Conservation (phyloP, 1,140 invertebrate species). For the Trichoplusia ni region DNA sequence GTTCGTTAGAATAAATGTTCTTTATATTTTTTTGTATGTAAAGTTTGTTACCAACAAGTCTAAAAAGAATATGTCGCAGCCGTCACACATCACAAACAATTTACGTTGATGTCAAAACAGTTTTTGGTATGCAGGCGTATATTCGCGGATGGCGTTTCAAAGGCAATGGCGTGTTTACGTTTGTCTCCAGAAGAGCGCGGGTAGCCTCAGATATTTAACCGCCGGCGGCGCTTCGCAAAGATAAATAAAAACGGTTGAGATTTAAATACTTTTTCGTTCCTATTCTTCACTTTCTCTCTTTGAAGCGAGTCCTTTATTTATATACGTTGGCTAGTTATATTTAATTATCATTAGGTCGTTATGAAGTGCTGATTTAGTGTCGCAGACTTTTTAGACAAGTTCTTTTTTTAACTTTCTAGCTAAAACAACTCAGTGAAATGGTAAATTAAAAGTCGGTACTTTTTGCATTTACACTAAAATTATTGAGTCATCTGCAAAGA, state of each 20-base stretch:
- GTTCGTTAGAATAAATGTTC: no score
- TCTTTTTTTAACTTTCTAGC: no score
- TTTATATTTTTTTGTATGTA: no score
- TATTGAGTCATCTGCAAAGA: no score
- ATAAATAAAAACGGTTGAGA: constrained; percentile 65
- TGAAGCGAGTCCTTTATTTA: constrained; percentile 22
- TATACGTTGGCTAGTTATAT: background rate
- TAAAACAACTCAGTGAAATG: no score
- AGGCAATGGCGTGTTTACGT: constrained; percentile 67
- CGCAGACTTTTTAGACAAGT: no score
- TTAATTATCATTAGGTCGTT: constrained; percentile 26
- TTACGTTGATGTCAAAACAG: constrained; percentile 34
- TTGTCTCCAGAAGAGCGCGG: constrained; percentile 58
- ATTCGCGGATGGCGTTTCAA: constrained; percentile 57
- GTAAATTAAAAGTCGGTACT: no score
- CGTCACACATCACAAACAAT: constrained; percentile 29
- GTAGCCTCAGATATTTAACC: constrained; percentile 69
- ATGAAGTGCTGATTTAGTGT: background rate
- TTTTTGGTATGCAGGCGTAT: constrained; percentile 42
- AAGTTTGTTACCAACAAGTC: no score
- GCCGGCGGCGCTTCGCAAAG: constrained; percentile 57
- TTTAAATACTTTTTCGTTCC: constrained; percentile 69
- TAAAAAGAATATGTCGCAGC: background rate
- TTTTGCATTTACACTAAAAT: no score
- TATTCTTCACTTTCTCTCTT: constrained; percentile 41